Evolutionary conservation across 37 sponge, comb jelly and placozoan genomes (phyloP).

Genomic region (Halisarca cf. caerulea): DNA sequence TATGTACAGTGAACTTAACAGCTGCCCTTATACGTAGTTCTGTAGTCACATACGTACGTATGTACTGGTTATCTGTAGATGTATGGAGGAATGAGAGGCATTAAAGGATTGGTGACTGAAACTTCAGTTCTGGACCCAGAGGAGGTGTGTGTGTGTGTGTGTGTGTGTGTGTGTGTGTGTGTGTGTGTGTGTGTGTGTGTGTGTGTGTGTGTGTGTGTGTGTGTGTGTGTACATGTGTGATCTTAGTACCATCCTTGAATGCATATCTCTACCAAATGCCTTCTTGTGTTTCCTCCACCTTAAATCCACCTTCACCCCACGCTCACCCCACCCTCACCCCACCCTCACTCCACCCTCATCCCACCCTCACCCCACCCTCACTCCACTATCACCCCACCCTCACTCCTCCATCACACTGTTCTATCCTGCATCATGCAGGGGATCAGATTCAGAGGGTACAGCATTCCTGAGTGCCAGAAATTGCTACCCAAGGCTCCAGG

Average conservation of each 20-base stretch:
- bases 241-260: no score
- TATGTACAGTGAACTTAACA: background rate
- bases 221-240: no score
- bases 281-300: no score
- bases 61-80: constrained; percentile 46
- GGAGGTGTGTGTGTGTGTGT: constrained; percentile 50
- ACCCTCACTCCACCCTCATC: no score
- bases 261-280: no score
- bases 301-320: background rate
- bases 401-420: background rate
- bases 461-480: constrained; percentile 96
- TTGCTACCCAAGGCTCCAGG: constrained; percentile 90
- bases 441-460: constrained; percentile 96
- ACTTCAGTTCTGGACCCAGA: constrained; percentile 96
- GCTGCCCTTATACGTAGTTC: background rate
- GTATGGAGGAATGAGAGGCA: constrained; percentile 98
- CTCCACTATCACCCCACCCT: background rate
- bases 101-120: constrained; percentile 94
- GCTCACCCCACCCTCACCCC: background rate
- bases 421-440: constrained; percentile 63
- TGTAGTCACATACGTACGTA: background rate
- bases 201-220: no score
- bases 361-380: no score
- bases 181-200: no score
- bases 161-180: no score